Conservation (phyloP, 2,113 vertebrate species). For the Hepsetus odoe region DNA sequence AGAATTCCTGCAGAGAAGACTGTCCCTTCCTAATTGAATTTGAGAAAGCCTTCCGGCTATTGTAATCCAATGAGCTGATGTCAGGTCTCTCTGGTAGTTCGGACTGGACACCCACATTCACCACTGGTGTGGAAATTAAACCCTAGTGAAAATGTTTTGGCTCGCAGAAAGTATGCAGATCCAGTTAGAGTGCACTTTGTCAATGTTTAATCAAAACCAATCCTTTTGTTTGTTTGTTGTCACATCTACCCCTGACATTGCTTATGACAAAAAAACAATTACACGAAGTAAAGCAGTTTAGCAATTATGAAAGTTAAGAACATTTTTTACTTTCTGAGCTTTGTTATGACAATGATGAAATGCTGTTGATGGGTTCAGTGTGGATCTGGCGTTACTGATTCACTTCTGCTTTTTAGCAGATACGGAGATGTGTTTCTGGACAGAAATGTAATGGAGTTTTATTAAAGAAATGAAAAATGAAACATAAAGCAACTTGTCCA, state of each 20-base stretch:
- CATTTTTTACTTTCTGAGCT: too few relatives aligned
- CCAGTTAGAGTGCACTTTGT: neutral
- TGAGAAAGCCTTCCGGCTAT: conserved; percentile 65
- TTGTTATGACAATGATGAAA: neutral
- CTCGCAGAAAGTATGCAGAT: neutral
- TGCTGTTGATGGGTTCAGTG: neutral
- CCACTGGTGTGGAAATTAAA: conserved; percentile 53
- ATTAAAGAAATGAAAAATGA: too few relatives aligned
- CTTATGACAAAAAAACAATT: too few relatives aligned
- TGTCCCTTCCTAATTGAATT: conserved; percentile 70
- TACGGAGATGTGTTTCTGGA: too few relatives aligned
- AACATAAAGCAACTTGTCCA: too few relatives aligned
- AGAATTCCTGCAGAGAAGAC: conserved; percentile 45
- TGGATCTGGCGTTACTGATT: neutral
- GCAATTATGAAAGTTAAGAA: too few relatives aligned
- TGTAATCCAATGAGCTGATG: conserved; percentile 63
- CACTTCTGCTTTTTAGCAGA: too few relatives aligned
- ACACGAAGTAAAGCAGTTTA: too few relatives aligned
- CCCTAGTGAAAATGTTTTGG: conserved; percentile 64
- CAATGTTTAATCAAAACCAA: neutral
- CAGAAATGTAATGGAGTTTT: too few relatives aligned
- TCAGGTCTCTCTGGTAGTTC: conserved; percentile 50
- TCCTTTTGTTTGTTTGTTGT: neutral
- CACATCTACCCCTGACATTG: neutral
- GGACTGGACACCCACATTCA: conserved; percentile 42